phyloP scores from a whole-genome alignment of 2,797 vertebrate genomes.

The Sardinella longiceps region DNA sequence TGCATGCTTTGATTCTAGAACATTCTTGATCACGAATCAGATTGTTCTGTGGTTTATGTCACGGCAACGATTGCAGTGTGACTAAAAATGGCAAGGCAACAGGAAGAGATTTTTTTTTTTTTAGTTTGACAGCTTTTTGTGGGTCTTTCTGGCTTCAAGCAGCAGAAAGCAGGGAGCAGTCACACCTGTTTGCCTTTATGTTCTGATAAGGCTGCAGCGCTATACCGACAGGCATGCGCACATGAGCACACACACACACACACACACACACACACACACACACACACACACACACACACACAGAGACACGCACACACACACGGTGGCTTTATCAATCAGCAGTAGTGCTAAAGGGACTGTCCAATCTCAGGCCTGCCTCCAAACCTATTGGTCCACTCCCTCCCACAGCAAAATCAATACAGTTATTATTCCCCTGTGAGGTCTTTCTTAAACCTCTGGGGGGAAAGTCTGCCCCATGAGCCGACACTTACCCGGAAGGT shows the following conservation, averaged over 20 bases:
- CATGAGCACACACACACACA: too few relatives aligned
- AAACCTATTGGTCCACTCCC: neutral
- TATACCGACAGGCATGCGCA: too few relatives aligned
- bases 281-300: neutral
- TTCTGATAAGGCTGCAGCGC: neutral
- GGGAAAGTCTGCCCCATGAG: neutral
- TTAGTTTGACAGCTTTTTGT: neutral
- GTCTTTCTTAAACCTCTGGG: neutral
- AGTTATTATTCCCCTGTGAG: slow-evolving; percentile 4
- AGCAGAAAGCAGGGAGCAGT: too few relatives aligned
- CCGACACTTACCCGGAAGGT: neutral
- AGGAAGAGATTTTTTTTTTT: neutral
- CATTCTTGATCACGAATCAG: neutral
- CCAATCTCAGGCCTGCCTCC: neutral
- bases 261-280: too few relatives aligned
- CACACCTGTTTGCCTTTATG: neutral
- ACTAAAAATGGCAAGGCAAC: neutral
- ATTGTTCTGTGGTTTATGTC: neutral
- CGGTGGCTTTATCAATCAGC: neutral
- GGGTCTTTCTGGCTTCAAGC: neutral
- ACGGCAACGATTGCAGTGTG: neutral
- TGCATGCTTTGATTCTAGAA: neutral
- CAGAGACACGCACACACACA: neutral
- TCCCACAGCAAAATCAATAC: neutral
- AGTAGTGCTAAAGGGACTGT: neutral